Evolutionary conservation across 2,888 invertebrate species (phyloP).

Genomic region (Apamea sordens): DNA sequence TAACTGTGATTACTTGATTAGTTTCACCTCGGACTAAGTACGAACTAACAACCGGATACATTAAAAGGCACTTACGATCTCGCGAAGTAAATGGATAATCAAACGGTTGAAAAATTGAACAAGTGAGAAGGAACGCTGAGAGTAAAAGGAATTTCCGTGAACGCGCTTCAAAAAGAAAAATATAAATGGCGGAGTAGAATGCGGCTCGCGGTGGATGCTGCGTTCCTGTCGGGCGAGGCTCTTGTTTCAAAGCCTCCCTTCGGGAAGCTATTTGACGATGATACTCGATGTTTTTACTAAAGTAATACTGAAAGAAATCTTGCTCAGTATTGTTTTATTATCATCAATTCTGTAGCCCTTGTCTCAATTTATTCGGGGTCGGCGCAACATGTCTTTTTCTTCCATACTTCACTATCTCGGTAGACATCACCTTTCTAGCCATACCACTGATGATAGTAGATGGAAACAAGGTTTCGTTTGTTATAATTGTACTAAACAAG

Average conservation of each 20-base stretch:
- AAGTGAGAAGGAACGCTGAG: background rate
- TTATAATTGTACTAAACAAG: background rate
- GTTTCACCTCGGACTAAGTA: background rate
- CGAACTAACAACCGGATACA: background rate
- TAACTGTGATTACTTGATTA: slow-evolving; percentile 11
- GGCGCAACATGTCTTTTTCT: background rate
- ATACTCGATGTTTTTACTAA: background rate
- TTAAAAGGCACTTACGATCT: background rate
- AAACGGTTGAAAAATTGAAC: slow-evolving; percentile 7
- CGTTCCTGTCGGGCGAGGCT: background rate
- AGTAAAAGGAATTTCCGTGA: slow-evolving; percentile 24
- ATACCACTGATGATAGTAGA: background rate
- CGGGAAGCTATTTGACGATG: background rate
- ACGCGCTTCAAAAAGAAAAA: slow-evolving; percentile 10
- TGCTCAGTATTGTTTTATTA: background rate
- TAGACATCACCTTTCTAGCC: background rate
- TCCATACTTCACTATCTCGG: background rate
- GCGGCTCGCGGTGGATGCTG: background rate
- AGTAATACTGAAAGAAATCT: background rate
- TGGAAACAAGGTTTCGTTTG: background rate
- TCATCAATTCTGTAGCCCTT: background rate
- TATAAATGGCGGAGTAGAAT: background rate
- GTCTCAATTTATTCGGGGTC: background rate
- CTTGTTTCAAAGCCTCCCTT: background rate
- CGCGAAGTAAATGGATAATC: slow-evolving; percentile 9